Conservation (phyloP, 2,113 vertebrate genomes). For the Bungarus multicinctus region DNA sequence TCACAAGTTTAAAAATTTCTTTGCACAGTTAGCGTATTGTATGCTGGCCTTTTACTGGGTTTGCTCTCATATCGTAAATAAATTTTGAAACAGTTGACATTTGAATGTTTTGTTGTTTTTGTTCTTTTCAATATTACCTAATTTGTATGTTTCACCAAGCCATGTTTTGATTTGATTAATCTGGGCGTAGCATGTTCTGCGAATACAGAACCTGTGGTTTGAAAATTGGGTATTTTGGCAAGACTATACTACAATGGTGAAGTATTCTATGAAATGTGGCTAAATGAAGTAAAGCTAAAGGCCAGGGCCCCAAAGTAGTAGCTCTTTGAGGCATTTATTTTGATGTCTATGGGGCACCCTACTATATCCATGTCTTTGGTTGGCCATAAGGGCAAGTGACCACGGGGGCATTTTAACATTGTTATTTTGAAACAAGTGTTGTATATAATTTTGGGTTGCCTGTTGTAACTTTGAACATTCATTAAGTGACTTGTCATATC, state of each 20-base stretch:
- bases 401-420: background rate
- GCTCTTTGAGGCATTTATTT: background rate
- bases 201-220: background rate
- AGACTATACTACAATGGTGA: background rate
- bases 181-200: background rate
- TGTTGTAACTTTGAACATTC: background rate
- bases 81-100: background rate
- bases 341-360: background rate
- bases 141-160: background rate
- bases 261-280: background rate
- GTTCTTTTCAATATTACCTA: background rate
- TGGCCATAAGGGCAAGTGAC: background rate
- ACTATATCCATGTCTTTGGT: background rate
- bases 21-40: background rate
- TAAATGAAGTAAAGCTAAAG: background rate
- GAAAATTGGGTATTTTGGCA: background rate
- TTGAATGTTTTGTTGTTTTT: background rate
- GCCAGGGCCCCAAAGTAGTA: background rate
- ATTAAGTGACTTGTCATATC: background rate
- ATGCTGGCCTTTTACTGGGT: background rate
- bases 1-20: background rate
- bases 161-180: background rate
- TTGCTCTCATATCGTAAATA: background rate
- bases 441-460: background rate
- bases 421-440: background rate